Conservation (phyloP, 1,140 invertebrate species). For the Pseudomyrmex concolor region DNA sequence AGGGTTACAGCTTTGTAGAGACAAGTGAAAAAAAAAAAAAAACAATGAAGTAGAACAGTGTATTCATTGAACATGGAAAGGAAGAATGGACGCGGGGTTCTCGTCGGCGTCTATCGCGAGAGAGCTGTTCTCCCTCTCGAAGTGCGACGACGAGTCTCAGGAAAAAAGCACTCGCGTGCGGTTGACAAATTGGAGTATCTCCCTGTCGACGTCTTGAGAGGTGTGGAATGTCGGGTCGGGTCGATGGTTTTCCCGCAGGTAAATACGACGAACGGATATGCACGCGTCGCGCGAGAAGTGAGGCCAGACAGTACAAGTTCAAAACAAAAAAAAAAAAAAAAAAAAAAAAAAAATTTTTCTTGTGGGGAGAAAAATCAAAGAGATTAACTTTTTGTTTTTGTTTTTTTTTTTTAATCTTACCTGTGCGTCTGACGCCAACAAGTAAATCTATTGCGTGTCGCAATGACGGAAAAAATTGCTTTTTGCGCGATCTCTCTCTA, state of each 20-base stretch:
- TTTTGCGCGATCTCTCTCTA: no score
- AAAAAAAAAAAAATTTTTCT: constrained; percentile 2
- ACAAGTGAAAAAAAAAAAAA: no score
- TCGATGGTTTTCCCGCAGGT: constrained; percentile 75
- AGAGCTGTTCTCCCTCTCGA: constrained; percentile 51
- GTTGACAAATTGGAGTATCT: constrained; percentile 79
- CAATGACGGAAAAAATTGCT: no score
- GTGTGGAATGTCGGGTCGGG: constrained; percentile 64
- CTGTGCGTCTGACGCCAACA: no score
- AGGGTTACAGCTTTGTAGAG: no score
- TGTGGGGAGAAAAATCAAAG: constrained; percentile 4
- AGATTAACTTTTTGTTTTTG: constrained; percentile 31
- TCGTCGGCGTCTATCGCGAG: constrained; percentile 54
- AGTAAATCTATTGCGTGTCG: no score
- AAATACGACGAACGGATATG: constrained; percentile 68
- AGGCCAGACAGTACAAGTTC: not conserved
- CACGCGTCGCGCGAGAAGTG: constrained; percentile 9
- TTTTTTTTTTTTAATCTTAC: not conserved
- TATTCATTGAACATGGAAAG: constrained; percentile 4
- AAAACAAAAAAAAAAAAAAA: constrained; percentile 14
- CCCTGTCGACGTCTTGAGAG: constrained; percentile 62
- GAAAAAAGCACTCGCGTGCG: constrained; percentile 74
- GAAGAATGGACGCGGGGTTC: not conserved
- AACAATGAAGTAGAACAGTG: not conserved
- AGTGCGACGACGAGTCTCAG: constrained; percentile 65